Base-by-base conservation (phyloP, 2,113 vertebrate genomes). In the Tamias sibiricus region DNA sequence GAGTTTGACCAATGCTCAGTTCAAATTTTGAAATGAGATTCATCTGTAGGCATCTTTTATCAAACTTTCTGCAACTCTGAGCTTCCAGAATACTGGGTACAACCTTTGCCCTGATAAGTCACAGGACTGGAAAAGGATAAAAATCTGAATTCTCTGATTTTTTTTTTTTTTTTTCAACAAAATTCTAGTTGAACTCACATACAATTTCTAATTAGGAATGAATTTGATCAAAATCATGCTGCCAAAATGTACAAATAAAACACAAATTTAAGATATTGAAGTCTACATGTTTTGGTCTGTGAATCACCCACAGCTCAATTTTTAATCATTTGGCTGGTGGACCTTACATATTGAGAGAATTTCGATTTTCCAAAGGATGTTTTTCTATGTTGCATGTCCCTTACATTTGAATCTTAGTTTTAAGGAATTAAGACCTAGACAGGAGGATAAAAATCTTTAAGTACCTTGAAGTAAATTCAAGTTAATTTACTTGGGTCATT, bases 71-170 rank as follows among this genome's bases (percentile, higher is more conserved):
- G 93, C 90, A 94, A 97, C 93, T 72, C 80, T 75, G 83, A 80
- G 35, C 19, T 54, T 97, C 86, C 68, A 80, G 54, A 95, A 93
- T 97, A 96, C 91, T 97, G 90, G 94, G 90, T 64, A 98, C 42
- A 98, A 87, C 79, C 72, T 97, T 97, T 97, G 40, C 91, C 96
- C 79, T 85, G 80, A 94, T 94, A 92, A 83, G 75, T 92, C 85
- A 94, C 19, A 95, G 22, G 86, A 76, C 90, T 95, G 87, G 93
- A 77, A 52, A 35, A 96, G 40, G 86, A 44, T 96, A 87, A 79
- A 97, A 98, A 97, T 97, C 75, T 94, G 52, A 4, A 87, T 94
- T 98, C 88, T 87, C 77, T 97, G 14, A 97, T 98, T 97, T n/a
- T n/a, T n/a, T n/a, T n/a, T n/a, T n/a, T n/a, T n/a, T n/a, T n/a